Evolutionary conservation across 2,888 invertebrate species (phyloP), one percentile per base, ranked within the genome.

Genomic region (Celastrina argiolus): DNA sequence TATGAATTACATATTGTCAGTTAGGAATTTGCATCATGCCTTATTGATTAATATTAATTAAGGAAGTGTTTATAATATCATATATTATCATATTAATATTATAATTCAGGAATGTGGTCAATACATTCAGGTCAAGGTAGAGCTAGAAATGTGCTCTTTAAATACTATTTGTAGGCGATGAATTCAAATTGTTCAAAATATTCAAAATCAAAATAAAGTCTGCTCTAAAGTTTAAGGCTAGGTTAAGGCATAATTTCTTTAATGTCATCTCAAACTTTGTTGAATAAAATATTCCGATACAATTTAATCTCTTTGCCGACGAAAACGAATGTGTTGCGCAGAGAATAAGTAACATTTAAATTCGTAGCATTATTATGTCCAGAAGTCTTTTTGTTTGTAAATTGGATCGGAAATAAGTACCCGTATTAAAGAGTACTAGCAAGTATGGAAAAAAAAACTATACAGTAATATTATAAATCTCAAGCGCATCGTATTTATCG

Each of bases 401-500:
- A n/a, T n/a, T n/a, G n/a, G n/a, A n/a, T n/a, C n/a, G n/a, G n/a
- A n/a, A n/a, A n/a, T n/a, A n/a, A n/a, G n/a, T n/a, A n/a, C n/a
- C n/a, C n/a, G n/a, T n/a, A n/a, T 7, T 31, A 4, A 6, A 3
- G 8, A 8, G 18, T 18, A 16, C 16, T 45, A 18, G 10, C 2
- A 8, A 12, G 10, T 18, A 45, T 18, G 45, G 0, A 51, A 26
- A 14, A 26, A 22, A 51, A 51, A 22, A 51, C 22, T 22, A 12
- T 22, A 12, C 18, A 51, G 22, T 22, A 51, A 36, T 36, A 36
- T 51, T 51, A 14, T 51, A 51, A 51, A 51, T 51, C 22, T 51
- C 22, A 14, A 51, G 6, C 26, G 51, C 51, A 51, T 51, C 26
- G 51, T 59, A 58, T 31, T 58, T 34, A 59, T 59, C 34, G 18